Evolutionary conservation across 2,113 vertebrate species (phyloP).

Genomic region (Actenoides hombroni): DNA sequence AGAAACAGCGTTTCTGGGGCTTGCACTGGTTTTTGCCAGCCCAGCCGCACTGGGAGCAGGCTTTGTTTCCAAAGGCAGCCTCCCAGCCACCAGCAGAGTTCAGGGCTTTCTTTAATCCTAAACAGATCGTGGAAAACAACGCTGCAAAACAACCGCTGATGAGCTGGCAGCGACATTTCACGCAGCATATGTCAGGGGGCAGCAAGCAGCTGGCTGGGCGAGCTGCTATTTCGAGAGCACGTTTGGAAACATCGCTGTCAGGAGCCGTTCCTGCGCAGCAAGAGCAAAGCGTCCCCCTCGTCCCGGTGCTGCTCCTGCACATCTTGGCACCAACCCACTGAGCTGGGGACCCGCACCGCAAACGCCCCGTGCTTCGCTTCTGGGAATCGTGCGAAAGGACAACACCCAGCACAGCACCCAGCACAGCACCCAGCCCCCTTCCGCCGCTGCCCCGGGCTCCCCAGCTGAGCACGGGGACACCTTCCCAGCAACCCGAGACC

Average conservation of each 20-base stretch:
- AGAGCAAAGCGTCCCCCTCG: neutral
- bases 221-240: neutral
- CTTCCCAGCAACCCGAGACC: no score
- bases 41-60: accelerated
- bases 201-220: neutral
- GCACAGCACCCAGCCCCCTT: neutral
- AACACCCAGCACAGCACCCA: no score
- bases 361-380: neutral
- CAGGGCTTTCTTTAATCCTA: neutral
- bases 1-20: neutral
- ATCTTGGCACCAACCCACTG: neutral
- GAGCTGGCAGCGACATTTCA: neutral
- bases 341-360: neutral
- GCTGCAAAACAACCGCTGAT: neutral
- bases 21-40: neutral
- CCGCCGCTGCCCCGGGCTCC: neutral
- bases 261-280: neutral
- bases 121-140: neutral
- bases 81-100: neutral
- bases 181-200: neutral
- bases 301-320: accelerated
- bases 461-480: neutral
- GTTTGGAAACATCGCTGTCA: neutral
- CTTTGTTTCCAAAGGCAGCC: neutral
- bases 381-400: neutral